Conservation (phyloP, 2,113 vertebrate species). For the Anser cygnoides region DNA sequence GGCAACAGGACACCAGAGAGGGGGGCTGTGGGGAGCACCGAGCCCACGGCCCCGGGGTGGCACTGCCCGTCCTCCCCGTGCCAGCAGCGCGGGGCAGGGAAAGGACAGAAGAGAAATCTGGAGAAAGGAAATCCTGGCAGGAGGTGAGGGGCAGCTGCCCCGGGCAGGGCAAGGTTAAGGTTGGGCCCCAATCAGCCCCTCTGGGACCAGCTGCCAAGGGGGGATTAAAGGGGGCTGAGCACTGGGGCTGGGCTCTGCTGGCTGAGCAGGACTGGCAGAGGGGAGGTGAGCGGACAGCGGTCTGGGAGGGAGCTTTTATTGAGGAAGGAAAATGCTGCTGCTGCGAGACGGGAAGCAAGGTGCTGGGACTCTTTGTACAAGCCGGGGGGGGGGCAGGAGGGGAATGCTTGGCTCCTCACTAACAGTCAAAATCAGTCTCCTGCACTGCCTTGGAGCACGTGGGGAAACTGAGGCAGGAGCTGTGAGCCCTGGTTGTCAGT, state of each 20-base stretch:
- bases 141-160: neutral
- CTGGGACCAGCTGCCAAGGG: neutral
- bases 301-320: neutral
- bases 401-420: accelerated
- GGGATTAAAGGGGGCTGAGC: neutral
- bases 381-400: too few relatives aligned
- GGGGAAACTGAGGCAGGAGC: neutral
- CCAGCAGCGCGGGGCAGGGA: neutral
- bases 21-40: neutral
- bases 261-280: neutral
- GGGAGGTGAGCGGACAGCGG: neutral
- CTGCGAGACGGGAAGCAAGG: accelerated
- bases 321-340: neutral
- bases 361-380: neutral
- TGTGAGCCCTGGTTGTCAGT: neutral
- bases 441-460: neutral
- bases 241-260: accelerated
- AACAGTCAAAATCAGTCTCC: neutral
- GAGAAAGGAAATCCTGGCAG: neutral
- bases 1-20: neutral
- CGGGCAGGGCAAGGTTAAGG: neutral
- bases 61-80: neutral
- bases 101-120: neutral
- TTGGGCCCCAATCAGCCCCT: too few relatives aligned
- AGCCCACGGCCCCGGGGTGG: neutral